phyloP scores from a whole-genome alignment of 2,113 vertebrate genomes.

The Ceuthmochares aereus region DNA sequence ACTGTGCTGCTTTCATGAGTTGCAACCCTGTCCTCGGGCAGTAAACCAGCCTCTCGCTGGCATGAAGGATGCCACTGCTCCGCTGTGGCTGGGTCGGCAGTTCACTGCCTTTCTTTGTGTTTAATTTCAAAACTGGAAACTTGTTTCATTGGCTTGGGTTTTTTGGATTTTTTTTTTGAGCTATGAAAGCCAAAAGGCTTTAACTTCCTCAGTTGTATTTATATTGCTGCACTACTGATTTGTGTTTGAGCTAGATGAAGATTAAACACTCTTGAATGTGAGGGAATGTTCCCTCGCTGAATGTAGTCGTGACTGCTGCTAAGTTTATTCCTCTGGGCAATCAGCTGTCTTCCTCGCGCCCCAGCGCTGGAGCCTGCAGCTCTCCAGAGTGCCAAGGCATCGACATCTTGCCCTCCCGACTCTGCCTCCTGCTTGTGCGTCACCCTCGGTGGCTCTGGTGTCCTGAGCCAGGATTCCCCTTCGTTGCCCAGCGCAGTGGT shows the following conservation, averaged over 20 bases:
- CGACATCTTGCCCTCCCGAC: background rate
- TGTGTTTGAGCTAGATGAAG: constrained; percentile 68
- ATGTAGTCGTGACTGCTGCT: constrained; percentile 30
- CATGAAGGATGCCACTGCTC: constrained; percentile 27
- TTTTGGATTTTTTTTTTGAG: background rate
- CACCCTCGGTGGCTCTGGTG: background rate
- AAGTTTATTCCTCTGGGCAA: background rate
- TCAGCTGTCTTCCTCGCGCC: background rate
- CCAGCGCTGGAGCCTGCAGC: background rate
- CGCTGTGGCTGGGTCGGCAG: constrained; percentile 19
- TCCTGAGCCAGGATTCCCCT: background rate
- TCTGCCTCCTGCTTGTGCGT: background rate
- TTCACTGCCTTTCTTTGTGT: constrained; percentile 58
- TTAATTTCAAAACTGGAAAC: constrained; percentile 65
- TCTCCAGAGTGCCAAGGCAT: background rate
- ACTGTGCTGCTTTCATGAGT: constrained; percentile 28
- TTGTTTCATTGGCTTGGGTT: constrained; percentile 27
- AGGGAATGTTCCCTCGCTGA: background rate
- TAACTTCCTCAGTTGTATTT: constrained; percentile 65
- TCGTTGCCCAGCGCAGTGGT: background rate
- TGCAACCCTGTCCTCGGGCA: constrained; percentile 8
- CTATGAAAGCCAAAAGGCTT: constrained; percentile 48
- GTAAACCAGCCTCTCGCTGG: background rate
- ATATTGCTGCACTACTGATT: constrained; percentile 75
- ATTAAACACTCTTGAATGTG: constrained; percentile 78